Base-by-base conservation (phyloP, 2,113 vertebrate genomes). In the Myotis lucifugus region DNA sequence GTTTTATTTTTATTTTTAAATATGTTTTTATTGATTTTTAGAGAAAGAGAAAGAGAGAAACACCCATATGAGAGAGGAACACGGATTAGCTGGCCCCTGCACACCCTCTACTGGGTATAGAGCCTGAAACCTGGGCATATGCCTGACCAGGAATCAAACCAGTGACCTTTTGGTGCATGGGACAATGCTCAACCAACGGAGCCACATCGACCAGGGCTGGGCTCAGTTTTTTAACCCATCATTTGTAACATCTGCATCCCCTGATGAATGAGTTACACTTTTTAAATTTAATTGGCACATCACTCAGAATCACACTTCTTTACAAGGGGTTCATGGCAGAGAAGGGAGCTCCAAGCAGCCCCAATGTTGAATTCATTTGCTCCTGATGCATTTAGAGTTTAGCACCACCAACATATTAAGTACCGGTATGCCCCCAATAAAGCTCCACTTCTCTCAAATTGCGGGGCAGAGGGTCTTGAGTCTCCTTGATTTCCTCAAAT, bases 251-350 rank as follows among this genome's bases (percentile, higher is more conserved):
- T 40, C 48, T 56, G 15, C 54, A 76, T 77, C 4, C 67, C 77
- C 64, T 50, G 14, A 32, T 64, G 61, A 64, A 76, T 7, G 15
- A 69, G 59, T 92, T 77, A 40, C 23, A 87, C 52, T 72, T 27
- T 46, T 88, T 50, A 32, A 69, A 84, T 83, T 86, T 90, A 88
- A 92, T 15, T 81, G 95, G 72, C 14, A 81, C 73, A 23, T 85
- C 59, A 12, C 70, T 88, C 67, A 59, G 85, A 84, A 72, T 69
- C 83, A 48, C 37, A 32, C 67, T 25, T 66, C n/a, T 27, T 77
- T 21, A 42, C 5, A 42, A 7, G 42, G 5, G 42, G 42, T 42
- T 42, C 42, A 42, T 42, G 61, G 27, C 81, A 25, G 40, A 93
- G 90, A 93, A 48, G 0, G 72, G 88, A 56, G 70, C 78, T 92